Evolutionary conservation across 2,888 invertebrate species (phyloP).

Genomic region (Tetanocera ferruginea): DNA sequence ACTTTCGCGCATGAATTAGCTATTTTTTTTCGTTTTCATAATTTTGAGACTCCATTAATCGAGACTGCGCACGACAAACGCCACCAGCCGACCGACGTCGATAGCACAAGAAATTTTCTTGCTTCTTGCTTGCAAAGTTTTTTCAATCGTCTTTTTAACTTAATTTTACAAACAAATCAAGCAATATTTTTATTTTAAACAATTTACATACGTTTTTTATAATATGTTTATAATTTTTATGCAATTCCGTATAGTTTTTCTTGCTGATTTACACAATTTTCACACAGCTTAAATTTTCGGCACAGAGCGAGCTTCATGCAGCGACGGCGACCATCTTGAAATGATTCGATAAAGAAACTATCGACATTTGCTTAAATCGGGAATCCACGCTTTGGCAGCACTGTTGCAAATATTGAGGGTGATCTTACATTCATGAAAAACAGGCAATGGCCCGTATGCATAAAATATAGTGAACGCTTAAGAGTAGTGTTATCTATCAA

Average conservation of each 20-base stretch:
- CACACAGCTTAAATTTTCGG: neutral
- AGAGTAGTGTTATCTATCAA: too few relatives aligned
- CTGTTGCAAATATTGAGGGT: neutral
- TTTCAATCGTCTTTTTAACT: slow-evolving; percentile 48
- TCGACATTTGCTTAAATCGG: neutral
- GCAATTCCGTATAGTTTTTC: slow-evolving; percentile 9
- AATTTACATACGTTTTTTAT: slow-evolving; percentile 57
- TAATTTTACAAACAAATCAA: slow-evolving; percentile 53
- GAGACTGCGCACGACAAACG: neutral
- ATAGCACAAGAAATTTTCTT: slow-evolving; percentile 18
- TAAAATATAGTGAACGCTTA: too few relatives aligned
- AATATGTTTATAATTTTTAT: slow-evolving; percentile 25
- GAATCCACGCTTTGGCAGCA: neutral
- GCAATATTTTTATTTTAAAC: slow-evolving; percentile 56
- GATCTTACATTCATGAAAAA: neutral
- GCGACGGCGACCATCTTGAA: slow-evolving; percentile 26
- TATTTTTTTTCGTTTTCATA: neutral
- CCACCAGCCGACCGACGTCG: slow-evolving; percentile 14
- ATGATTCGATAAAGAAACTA: neutral
- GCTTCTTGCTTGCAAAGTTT: neutral
- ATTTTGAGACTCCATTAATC: neutral
- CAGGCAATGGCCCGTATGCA: too few relatives aligned
- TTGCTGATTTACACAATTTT: slow-evolving; percentile 23
- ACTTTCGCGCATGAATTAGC: neutral
- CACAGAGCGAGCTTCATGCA: neutral